Evolutionary conservation across 2,797 vertebrate genomes (phyloP).

Genomic region (Sciaenops ocellatus): DNA sequence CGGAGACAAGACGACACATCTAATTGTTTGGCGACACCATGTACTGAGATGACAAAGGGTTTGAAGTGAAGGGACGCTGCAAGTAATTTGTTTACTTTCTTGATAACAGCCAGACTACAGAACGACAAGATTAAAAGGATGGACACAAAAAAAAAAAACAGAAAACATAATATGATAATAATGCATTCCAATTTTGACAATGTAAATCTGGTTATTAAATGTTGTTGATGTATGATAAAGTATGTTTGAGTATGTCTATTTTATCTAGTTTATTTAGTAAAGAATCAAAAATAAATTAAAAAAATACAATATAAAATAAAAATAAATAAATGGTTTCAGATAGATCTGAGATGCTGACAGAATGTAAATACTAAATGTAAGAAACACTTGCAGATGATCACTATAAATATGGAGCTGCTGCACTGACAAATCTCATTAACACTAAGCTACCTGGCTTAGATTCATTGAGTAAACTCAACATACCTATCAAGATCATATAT

Average conservation of each 20-base stretch:
- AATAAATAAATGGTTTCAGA: not conserved
- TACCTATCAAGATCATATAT: not conserved
- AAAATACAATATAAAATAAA: no score
- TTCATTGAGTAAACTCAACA: conserved; percentile 25
- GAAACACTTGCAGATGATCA: not conserved
- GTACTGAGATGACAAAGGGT: conserved; percentile 31
- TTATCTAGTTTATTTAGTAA: not conserved
- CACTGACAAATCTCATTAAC: conserved; percentile 1
- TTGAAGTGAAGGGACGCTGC: conserved; percentile 37
- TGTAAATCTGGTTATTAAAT: conserved; percentile 8
- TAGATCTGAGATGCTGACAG: not conserved
- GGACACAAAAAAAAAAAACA: not conserved
- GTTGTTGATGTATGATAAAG: not conserved
- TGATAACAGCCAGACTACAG: conserved; percentile 26
- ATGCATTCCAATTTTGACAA: not conserved
- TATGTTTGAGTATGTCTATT: not conserved
- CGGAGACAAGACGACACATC: conserved; percentile 25
- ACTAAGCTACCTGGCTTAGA: not conserved
- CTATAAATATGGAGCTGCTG: not conserved
- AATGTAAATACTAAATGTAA: conserved; percentile 7
- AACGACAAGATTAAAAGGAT: conserved; percentile 14
- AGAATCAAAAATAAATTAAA: no score
- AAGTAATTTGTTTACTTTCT: conserved; percentile 43
- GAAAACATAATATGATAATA: not conserved
- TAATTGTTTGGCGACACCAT: conserved; percentile 30